Conservation (phyloP, 2,797 vertebrate species). For the Girardinus metallicus region DNA sequence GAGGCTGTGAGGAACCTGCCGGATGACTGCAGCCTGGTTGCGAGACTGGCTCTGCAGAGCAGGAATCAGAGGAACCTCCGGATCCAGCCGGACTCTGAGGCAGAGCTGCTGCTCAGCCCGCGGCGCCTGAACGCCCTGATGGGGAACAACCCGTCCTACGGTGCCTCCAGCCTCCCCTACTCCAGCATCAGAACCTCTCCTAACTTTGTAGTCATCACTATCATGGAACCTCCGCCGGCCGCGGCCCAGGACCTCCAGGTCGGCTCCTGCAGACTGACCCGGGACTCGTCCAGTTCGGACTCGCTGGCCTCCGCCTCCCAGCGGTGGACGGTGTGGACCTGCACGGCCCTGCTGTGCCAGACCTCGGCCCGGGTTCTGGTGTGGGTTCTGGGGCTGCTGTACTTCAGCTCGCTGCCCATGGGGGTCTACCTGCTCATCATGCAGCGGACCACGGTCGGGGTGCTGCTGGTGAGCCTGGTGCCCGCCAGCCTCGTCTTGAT, state of each 20-base stretch:
- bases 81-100: slow-evolving; percentile 74
- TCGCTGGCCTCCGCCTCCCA: slow-evolving; percentile 88
- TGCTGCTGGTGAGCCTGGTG: slow-evolving; percentile 94
- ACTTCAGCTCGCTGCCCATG: slow-evolving; percentile 94
- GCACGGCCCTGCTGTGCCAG: slow-evolving; percentile 89
- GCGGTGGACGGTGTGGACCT: slow-evolving; percentile 93
- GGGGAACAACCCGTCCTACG: slow-evolving; percentile 71
- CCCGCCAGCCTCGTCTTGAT: slow-evolving; percentile 92
- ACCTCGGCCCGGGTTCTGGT: slow-evolving; percentile 88
- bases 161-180: slow-evolving; percentile 66
- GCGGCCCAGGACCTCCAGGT: slow-evolving; percentile 27
- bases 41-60: slow-evolving; percentile 84
- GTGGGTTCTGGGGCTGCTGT: slow-evolving; percentile 92
- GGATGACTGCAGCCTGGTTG: slow-evolving; percentile 90
- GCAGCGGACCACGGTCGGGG: slow-evolving; percentile 90
- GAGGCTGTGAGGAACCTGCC: slow-evolving; percentile 87
- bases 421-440: slow-evolving; percentile 96
- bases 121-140: slow-evolving; percentile 86
- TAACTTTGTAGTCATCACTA: slow-evolving; percentile 94
- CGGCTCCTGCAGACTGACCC: slow-evolving; percentile 65
- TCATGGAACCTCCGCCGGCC: slow-evolving; percentile 88
- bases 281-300: slow-evolving; percentile 88
- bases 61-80: slow-evolving; percentile 85
- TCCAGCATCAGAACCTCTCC: slow-evolving; percentile 81
- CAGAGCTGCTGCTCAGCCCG: slow-evolving; percentile 90